These are phyloP conservation scores for Aldrovandia affinis DNA, from an alignment of 2,797 vertebrate species.

Conservation along the genomic window DNA sequence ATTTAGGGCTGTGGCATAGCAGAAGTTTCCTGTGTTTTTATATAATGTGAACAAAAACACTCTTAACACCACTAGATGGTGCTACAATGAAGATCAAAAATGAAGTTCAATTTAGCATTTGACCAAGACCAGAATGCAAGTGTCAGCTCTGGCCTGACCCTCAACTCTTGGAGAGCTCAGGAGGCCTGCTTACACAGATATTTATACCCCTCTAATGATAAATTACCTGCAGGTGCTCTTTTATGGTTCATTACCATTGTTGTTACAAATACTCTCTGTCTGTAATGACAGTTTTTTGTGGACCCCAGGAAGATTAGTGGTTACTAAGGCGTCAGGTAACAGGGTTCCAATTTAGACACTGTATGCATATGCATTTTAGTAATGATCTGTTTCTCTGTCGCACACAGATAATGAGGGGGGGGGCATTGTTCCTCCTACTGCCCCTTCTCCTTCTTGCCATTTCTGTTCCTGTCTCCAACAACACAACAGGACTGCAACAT, in stretches of 20 bases:
- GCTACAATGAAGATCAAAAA: not conserved
- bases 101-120: not conserved
- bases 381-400: conserved; percentile 16
- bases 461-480: conserved; percentile 16
- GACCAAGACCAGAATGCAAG: not conserved
- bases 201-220: not conserved
- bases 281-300: too few relatives aligned
- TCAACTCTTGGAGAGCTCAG: not conserved
- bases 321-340: too few relatives aligned
- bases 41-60: not conserved
- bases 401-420: conserved; percentile 43
- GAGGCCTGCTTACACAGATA: not conserved
- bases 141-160: not conserved
- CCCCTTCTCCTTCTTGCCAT: conserved; percentile 39
- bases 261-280: too few relatives aligned
- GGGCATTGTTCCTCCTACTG: conserved; percentile 31
- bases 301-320: too few relatives aligned
- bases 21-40: not conserved
- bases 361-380: not conserved
- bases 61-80: not conserved
- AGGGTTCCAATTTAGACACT: too few relatives aligned
- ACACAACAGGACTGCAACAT: conserved; percentile 11
- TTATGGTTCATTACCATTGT: not conserved
- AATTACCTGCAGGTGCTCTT: not conserved
- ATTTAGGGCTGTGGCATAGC: not conserved